Percentiles rank a stretch among this genome's conserved stretches.
Evolutionary conservation across 2,113 vertebrate species (phyloP).

Genomic region (Poecile atricapillus): DNA sequence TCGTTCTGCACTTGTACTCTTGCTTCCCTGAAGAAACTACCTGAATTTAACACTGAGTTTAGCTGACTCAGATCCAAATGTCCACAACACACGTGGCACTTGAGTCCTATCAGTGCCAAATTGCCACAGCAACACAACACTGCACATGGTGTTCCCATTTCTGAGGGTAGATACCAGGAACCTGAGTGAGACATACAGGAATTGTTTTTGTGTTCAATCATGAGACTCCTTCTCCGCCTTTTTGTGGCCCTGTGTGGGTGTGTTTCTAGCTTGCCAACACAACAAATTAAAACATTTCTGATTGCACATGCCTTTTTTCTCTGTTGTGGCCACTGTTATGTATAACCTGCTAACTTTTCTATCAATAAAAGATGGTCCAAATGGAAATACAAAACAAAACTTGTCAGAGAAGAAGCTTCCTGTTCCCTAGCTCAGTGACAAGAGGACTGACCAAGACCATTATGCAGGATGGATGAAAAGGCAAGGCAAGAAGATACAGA

Average conservation of each 20-base stretch:
- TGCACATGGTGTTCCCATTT: not conserved
- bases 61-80: not conserved
- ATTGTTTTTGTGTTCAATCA: not conserved
- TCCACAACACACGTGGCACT: not conserved
- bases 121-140: not conserved
- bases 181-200: not conserved
- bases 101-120: rapidly evolving
- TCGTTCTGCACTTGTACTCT: not conserved
- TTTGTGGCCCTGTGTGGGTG: not conserved
- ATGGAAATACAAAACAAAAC: not conserved
- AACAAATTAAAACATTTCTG: slow-evolving; percentile 48
- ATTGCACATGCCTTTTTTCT: not conserved
- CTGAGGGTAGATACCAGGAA: not conserved
- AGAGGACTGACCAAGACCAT: not conserved
- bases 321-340: not conserved
- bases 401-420: not conserved
- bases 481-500: not conserved
- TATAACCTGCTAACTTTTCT: not conserved
- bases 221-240: not conserved
- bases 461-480: not conserved
- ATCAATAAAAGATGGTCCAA: not conserved
- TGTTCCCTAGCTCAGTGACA: not conserved
- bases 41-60: not conserved
- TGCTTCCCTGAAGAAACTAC: not conserved
- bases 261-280: slow-evolving; percentile 34